Evolutionary conservation across 2,113 vertebrate genomes (phyloP).

Genomic region (Ciconia stormi): DNA sequence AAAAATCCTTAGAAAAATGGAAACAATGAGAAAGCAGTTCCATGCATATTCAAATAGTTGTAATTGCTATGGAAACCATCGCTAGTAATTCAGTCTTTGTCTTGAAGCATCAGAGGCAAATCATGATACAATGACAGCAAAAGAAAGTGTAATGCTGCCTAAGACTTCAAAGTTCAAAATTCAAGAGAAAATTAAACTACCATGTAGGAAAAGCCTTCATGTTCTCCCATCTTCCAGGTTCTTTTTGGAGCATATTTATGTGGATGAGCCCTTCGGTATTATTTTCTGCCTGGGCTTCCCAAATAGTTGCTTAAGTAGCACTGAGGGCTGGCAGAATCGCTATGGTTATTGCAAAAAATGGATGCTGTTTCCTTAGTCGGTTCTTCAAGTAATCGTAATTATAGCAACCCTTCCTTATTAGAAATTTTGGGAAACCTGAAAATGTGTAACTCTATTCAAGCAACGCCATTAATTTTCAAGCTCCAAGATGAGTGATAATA

Average conservation of each 20-base stretch:
- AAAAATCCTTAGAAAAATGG: background rate
- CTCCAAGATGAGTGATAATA: background rate
- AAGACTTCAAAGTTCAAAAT: background rate
- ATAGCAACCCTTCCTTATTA: background rate
- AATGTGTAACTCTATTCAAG: background rate
- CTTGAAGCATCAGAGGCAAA: constrained; percentile 36
- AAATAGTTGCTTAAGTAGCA: background rate
- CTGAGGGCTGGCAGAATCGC: fast-evolving
- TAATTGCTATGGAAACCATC: constrained; percentile 58
- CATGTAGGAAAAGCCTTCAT: background rate
- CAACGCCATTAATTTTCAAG: background rate
- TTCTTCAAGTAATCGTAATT: background rate
- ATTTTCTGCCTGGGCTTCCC: background rate
- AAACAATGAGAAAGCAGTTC: background rate
- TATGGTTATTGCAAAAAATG: background rate
- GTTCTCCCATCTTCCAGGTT: background rate
- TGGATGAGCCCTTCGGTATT: background rate
- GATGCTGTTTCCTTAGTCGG: background rate
- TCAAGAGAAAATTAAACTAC: background rate
- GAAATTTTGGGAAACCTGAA: background rate
- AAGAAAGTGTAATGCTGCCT: background rate
- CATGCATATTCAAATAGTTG: background rate
- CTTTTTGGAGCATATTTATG: background rate
- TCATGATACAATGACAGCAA: background rate
- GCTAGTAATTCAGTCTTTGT: background rate